Evolutionary conservation across 2,888 invertebrate species (phyloP), one percentile per base, ranked within the genome.

Genomic region (Acronicta leporina): DNA sequence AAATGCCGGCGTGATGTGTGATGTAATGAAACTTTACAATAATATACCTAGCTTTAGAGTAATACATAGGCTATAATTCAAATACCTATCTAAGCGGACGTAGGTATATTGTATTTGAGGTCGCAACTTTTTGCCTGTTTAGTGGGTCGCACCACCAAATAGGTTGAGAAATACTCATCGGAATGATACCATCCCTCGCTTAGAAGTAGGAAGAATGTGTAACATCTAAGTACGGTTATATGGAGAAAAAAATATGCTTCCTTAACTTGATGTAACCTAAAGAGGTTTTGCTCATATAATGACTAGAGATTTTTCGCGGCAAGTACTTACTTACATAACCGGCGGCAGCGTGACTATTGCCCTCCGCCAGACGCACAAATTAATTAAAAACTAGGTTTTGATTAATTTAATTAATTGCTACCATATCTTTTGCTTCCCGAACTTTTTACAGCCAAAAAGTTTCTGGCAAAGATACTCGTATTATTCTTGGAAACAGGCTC

Each of bases 401-500:
- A 73, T 77, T 75, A 75, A 75, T 76, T 75, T 74, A 68, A 77
- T 82, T 81, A 82, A 79, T 81, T 77, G 65, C 73, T 73, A 66
- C 71, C 65, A 67, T 77, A 78, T 80, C 71, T 77, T 80, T 78
- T 69, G 69, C 76, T 75, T 71, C 44, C 51, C 43, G 33, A 81
- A 78, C 64, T 69, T 82, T 86, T 81, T 75, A 76, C 68, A 68
- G 63, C 68, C 69, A 61, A 63, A 79, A 85, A 84, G 79, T 82
- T 83, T 78, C 54, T 57, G 66, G 68, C 63, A 70, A 73, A 78
- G 67, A 81, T 83, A n/a, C n/a, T n/a, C n/a, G n/a, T n/a, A 81
- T 82, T 81, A 73, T 81, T 82, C 77, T 80, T 82, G 77, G 78
- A 69, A 81, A 78, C 79, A 76, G 76, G 77, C 69, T 81, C 79